Evolutionary conservation across 2,113 vertebrate genomes (phyloP).

Genomic region (Aegypius monachus): DNA sequence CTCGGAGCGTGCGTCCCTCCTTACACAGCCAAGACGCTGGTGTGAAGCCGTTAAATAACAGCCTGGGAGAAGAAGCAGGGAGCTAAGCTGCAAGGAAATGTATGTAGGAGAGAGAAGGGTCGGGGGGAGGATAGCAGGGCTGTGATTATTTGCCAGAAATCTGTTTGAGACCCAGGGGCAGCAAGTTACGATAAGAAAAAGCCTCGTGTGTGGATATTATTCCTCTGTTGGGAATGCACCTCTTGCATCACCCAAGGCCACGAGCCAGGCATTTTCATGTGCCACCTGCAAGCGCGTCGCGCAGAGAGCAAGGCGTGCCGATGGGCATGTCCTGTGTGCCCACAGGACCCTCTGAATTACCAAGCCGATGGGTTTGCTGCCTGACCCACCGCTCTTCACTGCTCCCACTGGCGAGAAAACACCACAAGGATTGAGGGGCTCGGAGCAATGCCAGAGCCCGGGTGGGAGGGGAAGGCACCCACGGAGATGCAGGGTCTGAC

Average conservation of each 20-base stretch:
- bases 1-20: fast-evolving
- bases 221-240: neutral
- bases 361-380: neutral
- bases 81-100: neutral
- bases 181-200: neutral
- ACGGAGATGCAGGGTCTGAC: neutral
- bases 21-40: fast-evolving
- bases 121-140: neutral
- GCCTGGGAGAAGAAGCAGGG: neutral
- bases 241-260: neutral
- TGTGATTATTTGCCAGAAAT: neutral
- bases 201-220: neutral
- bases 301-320: neutral
- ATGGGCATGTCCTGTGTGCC: neutral
- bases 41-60: neutral
- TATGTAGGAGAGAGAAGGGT: neutral
- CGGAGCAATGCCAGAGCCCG: fast-evolving
- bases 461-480: neutral
- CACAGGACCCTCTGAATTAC: neutral
- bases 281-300: neutral
- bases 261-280: neutral
- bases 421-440: fast-evolving
- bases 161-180: neutral
- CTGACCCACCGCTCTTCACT: neutral
- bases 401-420: fast-evolving